Base-by-base conservation (phyloP, 2,113 vertebrate genomes). In the Gallinago media region DNA sequence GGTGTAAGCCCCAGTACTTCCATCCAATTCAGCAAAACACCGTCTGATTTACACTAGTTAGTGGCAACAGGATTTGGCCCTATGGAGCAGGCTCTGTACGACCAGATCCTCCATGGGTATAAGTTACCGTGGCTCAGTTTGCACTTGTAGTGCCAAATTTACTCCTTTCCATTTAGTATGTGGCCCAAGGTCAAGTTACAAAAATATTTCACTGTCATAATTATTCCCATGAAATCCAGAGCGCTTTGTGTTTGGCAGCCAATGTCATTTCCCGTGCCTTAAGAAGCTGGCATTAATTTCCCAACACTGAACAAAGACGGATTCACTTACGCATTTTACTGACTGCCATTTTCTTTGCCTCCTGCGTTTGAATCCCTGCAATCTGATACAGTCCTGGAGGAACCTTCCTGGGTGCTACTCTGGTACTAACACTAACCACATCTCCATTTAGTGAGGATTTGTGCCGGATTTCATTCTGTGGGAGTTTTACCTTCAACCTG, bases 151-250 rank as follows among this genome's bases (percentile, higher is more conserved):
- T 74, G 83, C 72, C 90, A 94, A 90, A 92, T 95, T 88, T 93
- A 92, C 65, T 90, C 94, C 85, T 84, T 90, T 88, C 82, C 72
- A 88, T 90, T 92, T 94, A 95, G 65, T 38, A 86, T 26, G 26
- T 80, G 79, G 88, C 56, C 79, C 91, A 92, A 88, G 92, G 92
- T 92, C 94, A 97, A 74, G 83, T 90, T 93, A 91, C 83, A 85
- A 92, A 93, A 92, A 94, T 93, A 96, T 49, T 94, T 96, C 90
- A 86, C 83, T 94, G 85, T 96, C 94, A 86, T 81, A 84, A 88
- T 95, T 92, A 95, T 92, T 94, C 88, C 95, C 85, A 52, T 74
- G 92, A 91, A 93, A 92, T 94, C 82, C 67, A 59, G 23, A 86
- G 79, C 85, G 75, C 85, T 96, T 84, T 88, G 72, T 82, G 66